Evolutionary conservation across 2,888 invertebrate species (phyloP).

Genomic region (Conchocele bisecta): DNA sequence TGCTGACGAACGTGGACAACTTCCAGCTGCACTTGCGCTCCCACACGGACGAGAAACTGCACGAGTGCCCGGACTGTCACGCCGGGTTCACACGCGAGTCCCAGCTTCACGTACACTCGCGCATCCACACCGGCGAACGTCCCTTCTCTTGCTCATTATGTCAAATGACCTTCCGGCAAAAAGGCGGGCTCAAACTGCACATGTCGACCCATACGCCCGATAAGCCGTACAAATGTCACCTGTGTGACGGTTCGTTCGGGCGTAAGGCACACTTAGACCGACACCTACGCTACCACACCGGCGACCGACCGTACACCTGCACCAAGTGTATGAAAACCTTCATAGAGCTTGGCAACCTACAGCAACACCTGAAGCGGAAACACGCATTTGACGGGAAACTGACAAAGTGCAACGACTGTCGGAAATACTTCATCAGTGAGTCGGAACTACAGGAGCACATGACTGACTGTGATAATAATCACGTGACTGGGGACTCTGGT

Average conservation of each 20-base stretch:
- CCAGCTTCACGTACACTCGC: background rate
- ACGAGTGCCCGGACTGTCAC: background rate
- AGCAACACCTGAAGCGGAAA: background rate
- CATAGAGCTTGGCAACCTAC: background rate
- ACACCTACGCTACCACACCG: slow-evolving; percentile 5
- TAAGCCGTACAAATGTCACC: slow-evolving; percentile 9
- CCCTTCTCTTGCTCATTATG: slow-evolving; percentile 2
- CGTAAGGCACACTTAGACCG: slow-evolving; percentile 4
- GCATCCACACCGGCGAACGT: slow-evolving; percentile 3
- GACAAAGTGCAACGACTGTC: too few species aligned
- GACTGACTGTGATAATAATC: too few species aligned
- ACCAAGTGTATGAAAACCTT: background rate
- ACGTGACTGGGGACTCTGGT: too few species aligned
- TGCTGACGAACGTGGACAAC: background rate
- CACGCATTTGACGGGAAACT: too few species aligned
- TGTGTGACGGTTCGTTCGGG: background rate
- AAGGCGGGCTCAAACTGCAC: slow-evolving; percentile 5
- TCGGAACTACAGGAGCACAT: too few species aligned
- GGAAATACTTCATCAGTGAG: too few species aligned
- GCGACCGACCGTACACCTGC: background rate
- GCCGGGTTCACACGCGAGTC: background rate
- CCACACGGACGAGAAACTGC: slow-evolving; percentile 6
- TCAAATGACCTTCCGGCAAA: background rate
- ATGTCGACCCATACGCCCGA: background rate
- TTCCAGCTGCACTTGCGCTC: slow-evolving; percentile 1